Evolutionary conservation across 2,888 invertebrate genomes (phyloP).

Genomic region (Zygogramma bicolorata): DNA sequence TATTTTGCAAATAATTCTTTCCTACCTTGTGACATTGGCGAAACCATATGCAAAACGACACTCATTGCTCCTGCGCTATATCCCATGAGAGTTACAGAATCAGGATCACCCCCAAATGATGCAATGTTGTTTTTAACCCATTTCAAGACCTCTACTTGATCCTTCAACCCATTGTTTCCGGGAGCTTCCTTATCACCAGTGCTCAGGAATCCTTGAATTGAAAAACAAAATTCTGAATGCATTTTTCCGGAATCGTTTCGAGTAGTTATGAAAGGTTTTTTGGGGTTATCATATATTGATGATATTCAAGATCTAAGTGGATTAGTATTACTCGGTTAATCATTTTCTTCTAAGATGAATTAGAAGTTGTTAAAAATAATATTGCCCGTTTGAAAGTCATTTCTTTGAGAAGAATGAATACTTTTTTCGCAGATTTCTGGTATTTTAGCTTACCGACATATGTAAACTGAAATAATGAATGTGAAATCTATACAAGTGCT

Average conservation of each 20-base stretch:
- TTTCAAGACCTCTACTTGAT: constrained; percentile 75
- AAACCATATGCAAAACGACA: constrained; percentile 70
- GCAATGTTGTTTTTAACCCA: constrained; percentile 78
- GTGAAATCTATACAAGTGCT: no score
- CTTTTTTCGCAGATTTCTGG: no score
- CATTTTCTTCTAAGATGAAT: no score
- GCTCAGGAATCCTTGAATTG: constrained; percentile 64
- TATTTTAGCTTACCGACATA: no score
- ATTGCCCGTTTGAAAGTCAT: no score
- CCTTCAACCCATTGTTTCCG: constrained; percentile 79
- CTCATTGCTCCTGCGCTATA: constrained; percentile 68
- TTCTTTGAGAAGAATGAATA: no score
- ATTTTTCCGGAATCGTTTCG: no score
- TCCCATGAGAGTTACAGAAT: constrained; percentile 74
- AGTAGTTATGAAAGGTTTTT: not conserved
- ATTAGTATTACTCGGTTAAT: no score
- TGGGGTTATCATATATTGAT: no score
- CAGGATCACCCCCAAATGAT: constrained; percentile 77
- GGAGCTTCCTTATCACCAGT: constrained; percentile 76
- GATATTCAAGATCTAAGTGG: no score
- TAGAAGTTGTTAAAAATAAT: no score
- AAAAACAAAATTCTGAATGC: constrained; percentile 71
- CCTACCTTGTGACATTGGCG: constrained; percentile 74
- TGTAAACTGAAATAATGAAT: no score
- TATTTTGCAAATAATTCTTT: not conserved